Evolutionary conservation across 2,888 invertebrate species (phyloP).

Genomic region (Atethmia centrago): DNA sequence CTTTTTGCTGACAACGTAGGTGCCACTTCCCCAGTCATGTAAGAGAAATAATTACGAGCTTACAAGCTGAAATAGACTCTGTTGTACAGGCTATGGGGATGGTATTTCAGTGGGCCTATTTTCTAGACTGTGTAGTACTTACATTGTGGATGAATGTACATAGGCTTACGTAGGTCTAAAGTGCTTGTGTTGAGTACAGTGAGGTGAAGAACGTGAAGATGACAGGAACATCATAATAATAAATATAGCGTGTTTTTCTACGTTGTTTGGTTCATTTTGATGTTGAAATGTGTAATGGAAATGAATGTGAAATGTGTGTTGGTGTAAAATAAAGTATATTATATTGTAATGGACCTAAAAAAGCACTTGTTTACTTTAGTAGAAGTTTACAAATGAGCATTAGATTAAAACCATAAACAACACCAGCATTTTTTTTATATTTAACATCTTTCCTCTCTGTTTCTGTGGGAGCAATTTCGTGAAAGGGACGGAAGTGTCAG

Average conservation of each 20-base stretch:
- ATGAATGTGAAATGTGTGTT: not conserved
- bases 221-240: slow-evolving; percentile 33
- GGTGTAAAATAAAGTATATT: no score
- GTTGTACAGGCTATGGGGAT: not conserved
- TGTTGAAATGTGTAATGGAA: not conserved
- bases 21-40: slow-evolving; percentile 51
- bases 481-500: no score
- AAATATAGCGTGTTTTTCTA: slow-evolving; percentile 22
- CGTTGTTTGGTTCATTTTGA: not conserved
- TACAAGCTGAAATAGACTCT: slow-evolving; percentile 31
- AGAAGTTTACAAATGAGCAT: no score
- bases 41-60: slow-evolving; percentile 61
- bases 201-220: slow-evolving; percentile 35
- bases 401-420: no score
- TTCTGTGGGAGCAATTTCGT: no score
- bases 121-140: slow-evolving; percentile 48
- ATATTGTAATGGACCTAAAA: no score
- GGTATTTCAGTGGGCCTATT: slow-evolving; percentile 15
- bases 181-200: slow-evolving; percentile 46
- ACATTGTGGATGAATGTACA: slow-evolving; percentile 31
- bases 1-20: slow-evolving; percentile 58
- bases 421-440: no score
- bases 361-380: no score
- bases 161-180: slow-evolving; percentile 36
- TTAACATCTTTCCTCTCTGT: no score